These are phyloP conservation scores for Anguilla anguilla DNA, from an alignment of 2,797 vertebrate species.

Conservation along the genomic window DNA sequence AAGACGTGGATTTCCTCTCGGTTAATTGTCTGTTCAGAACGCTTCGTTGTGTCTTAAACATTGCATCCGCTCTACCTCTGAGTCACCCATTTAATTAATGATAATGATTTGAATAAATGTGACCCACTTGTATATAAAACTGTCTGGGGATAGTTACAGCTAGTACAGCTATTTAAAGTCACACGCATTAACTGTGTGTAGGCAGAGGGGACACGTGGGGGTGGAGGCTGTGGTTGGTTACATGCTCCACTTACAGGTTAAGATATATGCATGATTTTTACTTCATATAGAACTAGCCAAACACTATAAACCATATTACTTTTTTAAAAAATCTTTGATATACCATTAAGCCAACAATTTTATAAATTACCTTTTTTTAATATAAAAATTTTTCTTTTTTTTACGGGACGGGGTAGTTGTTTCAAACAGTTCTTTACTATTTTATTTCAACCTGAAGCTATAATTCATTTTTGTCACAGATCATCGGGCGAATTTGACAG, in stretches of 20 bases:
- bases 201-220: background rate
- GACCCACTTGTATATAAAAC: background rate
- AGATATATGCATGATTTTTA: background rate
- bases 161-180: background rate
- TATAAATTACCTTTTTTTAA: background rate
- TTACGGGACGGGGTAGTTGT: no score
- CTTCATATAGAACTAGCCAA: background rate
- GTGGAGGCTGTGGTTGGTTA: background rate
- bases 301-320: background rate
- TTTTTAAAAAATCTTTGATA: background rate
- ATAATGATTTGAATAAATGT: background rate
- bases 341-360: background rate
- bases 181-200: background rate
- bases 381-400: background rate
- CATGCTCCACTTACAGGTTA: background rate
- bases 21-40: background rate
- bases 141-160: background rate
- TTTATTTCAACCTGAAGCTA: background rate
- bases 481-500: background rate
- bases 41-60: background rate
- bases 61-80: background rate
- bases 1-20: background rate
- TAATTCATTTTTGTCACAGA: background rate
- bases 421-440: no score
- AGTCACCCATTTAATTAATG: slow-evolving; percentile 11